These are phyloP conservation scores for Drosophila kuntzei DNA, from an alignment of 2,888 invertebrate genomes.

Conservation along the genomic window DNA sequence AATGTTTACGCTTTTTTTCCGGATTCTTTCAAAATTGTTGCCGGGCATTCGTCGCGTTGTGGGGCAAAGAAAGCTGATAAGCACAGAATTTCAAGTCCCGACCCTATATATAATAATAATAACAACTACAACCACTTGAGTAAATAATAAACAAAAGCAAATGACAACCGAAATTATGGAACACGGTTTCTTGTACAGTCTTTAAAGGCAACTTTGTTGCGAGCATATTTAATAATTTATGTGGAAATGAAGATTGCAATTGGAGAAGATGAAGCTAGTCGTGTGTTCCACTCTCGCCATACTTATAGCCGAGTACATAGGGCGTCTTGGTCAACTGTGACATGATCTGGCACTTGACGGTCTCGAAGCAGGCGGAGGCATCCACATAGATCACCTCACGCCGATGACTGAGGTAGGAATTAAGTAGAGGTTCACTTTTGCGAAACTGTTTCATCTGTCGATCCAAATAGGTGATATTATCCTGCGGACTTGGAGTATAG, in stretches of 20 bases:
- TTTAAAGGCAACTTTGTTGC: constrained; percentile 32
- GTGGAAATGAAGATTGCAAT: constrained; percentile 36
- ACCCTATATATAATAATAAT: constrained; percentile 29
- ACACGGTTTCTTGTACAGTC: constrained; percentile 30
- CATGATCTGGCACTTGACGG: constrained; percentile 70
- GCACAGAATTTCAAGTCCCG: constrained; percentile 32
- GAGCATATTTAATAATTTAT: constrained; percentile 47
- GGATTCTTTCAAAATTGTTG: constrained; percentile 7
- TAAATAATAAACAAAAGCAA: constrained; percentile 60
- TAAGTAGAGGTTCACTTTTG: constrained; percentile 58
- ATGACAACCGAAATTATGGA: constrained; percentile 51
- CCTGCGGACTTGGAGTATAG: constrained; percentile 65
- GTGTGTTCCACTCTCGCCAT: constrained; percentile 51
- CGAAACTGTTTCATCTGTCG: constrained; percentile 77
- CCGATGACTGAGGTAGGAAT: constrained; percentile 74
- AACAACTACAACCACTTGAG: constrained; percentile 58
- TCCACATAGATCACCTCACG: constrained; percentile 77
- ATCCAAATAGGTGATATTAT: constrained; percentile 66
- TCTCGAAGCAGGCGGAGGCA: constrained; percentile 58
- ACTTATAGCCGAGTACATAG: constrained; percentile 77
- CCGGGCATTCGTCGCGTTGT: neutral
- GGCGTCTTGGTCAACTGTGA: constrained; percentile 68
- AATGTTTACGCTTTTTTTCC: constrained; percentile 56
- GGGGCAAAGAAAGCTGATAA: constrained; percentile 53
- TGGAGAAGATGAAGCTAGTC: constrained; percentile 32